Percentiles rank a stretch among this genome's conserved stretches.
These are phyloP conservation scores for Lutjanus argentimaculatus DNA, from an alignment of 2,797 vertebrate genomes.

Conservation along the genomic window DNA sequence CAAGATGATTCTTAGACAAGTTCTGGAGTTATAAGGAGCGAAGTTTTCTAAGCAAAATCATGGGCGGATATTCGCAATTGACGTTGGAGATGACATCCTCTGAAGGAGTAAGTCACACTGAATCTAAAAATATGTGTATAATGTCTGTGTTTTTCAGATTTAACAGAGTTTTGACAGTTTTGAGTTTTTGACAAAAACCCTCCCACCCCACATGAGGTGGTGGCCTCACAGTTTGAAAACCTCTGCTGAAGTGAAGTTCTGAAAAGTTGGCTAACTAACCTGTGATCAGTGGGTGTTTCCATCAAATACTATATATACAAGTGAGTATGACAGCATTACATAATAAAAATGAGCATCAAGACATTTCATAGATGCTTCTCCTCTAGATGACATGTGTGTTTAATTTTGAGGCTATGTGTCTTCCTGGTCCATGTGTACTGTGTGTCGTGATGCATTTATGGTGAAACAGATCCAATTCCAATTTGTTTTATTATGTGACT, in stretches of 20 bases:
- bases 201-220: neutral
- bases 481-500: too few relatives aligned
- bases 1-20: too few relatives aligned
- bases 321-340: slow-evolving; percentile 12
- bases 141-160: neutral
- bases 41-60: too few relatives aligned
- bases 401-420: slow-evolving; percentile 13
- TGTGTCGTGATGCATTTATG: neutral
- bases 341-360: neutral
- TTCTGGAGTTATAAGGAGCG: too few relatives aligned
- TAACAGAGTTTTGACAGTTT: neutral
- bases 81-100: neutral
- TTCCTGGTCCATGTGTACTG: neutral
- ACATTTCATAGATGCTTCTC: slow-evolving; percentile 11
- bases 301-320: slow-evolving; percentile 9
- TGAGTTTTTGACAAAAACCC: neutral
- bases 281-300: slow-evolving; percentile 6
- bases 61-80: too few relatives aligned
- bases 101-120: neutral
- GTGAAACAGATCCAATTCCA: too few relatives aligned
- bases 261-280: slow-evolving; percentile 3
- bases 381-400: slow-evolving; percentile 3
- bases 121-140: neutral
- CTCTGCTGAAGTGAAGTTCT: neutral
- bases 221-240: neutral